These are phyloP conservation scores for Capitulum mitella DNA, from an alignment of 2,888 invertebrate species.

Conservation along the genomic window DNA sequence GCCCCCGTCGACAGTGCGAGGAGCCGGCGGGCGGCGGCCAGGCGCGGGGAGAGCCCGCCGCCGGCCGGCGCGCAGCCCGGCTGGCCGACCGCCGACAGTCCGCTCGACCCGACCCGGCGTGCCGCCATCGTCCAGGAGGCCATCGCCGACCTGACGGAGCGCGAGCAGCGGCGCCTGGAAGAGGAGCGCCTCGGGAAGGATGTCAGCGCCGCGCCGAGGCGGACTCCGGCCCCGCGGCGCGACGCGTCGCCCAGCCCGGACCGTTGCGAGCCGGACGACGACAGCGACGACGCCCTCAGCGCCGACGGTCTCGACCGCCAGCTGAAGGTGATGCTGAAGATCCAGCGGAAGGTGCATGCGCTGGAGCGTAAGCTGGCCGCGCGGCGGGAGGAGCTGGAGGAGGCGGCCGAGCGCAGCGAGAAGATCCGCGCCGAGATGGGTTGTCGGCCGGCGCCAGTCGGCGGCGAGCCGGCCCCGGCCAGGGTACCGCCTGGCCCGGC, in stretches of 20 bases:
- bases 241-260: background rate
- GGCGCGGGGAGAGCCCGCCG: too few relatives aligned
- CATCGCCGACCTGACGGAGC: background rate
- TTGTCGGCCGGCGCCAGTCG: too few relatives aligned
- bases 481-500: too few relatives aligned
- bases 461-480: too few relatives aligned
- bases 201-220: too few relatives aligned
- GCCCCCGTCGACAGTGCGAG: too few relatives aligned
- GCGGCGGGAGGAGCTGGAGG: background rate
- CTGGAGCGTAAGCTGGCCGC: background rate
- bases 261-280: too few relatives aligned
- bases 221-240: too few relatives aligned
- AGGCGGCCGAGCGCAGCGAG: background rate
- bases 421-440: background rate
- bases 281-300: background rate
- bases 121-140: background rate
- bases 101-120: background rate
- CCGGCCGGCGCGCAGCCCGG: too few relatives aligned
- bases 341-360: background rate
- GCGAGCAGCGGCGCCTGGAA: background rate
- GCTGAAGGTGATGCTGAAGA: background rate
- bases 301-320: background rate
- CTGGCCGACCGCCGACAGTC: too few relatives aligned
- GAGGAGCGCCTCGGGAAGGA: too few relatives aligned
- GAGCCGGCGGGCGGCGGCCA: too few relatives aligned